Percentiles rank a stretch among this genome's conserved stretches.
These are phyloP conservation scores for Limnephilus rhombicus DNA, from an alignment of 2,888 invertebrate species.

Conservation along the genomic window DNA sequence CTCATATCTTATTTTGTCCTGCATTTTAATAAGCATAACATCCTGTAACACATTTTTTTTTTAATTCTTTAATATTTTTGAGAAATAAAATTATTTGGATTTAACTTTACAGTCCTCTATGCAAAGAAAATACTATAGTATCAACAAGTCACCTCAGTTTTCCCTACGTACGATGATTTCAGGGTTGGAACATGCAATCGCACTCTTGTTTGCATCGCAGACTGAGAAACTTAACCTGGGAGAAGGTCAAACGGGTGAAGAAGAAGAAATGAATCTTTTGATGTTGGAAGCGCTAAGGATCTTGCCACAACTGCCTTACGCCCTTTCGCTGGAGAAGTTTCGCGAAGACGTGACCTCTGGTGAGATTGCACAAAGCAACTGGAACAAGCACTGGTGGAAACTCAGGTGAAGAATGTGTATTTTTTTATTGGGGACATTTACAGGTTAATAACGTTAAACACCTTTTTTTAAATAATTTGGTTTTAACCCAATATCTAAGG, in stretches of 20 bases:
- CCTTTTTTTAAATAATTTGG: too few species aligned
- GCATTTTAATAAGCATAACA: too few species aligned
- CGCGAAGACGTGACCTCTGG: conserved; percentile 74
- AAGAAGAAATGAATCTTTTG: conserved; percentile 73
- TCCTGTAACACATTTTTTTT: too few species aligned
- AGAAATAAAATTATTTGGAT: too few species aligned
- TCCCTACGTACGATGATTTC: conserved; percentile 65
- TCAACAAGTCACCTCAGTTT: too few species aligned
- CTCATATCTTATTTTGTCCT: too few species aligned
- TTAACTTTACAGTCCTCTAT: too few species aligned
- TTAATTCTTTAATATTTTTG: too few species aligned
- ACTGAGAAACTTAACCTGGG: conserved; percentile 75
- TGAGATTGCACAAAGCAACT: conserved; percentile 71
- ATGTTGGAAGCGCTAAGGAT: conserved; percentile 75
- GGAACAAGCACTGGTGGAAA: conserved; percentile 76
- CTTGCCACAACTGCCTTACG: conserved; percentile 74
- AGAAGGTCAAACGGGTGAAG: conserved; percentile 70
- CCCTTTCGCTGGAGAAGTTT: conserved; percentile 75
- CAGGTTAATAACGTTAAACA: too few species aligned
- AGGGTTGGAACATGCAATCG: conserved; percentile 83
- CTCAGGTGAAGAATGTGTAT: conserved; percentile 69
- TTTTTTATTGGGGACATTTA: too few species aligned
- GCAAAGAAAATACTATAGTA: too few species aligned
- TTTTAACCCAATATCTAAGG: too few species aligned
- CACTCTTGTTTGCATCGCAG: conserved; percentile 80